These are phyloP conservation scores for Castor canadensis DNA, from an alignment of 2,113 vertebrate genomes.

Conservation along the genomic window DNA sequence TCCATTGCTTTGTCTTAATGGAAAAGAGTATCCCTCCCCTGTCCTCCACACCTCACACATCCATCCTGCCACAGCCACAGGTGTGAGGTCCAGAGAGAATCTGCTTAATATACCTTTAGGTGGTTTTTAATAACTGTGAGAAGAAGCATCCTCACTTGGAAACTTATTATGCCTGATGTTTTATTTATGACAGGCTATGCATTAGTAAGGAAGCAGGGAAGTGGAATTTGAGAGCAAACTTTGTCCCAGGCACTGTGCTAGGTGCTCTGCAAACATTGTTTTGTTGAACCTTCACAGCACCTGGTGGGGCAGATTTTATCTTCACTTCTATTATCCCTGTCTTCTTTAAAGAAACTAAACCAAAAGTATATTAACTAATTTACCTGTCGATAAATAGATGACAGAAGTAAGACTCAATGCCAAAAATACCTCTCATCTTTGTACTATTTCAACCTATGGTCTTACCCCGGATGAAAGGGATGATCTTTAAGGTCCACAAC, in stretches of 20 bases:
- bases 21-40: neutral
- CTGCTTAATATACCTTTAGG: neutral
- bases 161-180: too few species aligned
- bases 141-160: neutral
- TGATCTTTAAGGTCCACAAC: neutral
- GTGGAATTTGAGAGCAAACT: too few species aligned
- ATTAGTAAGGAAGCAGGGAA: neutral
- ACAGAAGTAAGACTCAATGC: neutral
- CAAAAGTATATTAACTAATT: neutral
- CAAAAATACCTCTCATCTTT: neutral
- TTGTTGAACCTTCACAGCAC: neutral
- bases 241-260: neutral
- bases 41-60: rapidly evolving
- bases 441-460: neutral
- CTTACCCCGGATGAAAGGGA: neutral
- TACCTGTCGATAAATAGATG: neutral
- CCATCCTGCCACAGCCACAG: rapidly evolving
- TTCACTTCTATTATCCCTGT: neutral
- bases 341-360: neutral
- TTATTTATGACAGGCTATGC: neutral
- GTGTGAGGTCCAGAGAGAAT: neutral
- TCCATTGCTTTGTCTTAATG: too few species aligned
- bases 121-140: too few species aligned
- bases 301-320: neutral
- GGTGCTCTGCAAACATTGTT: neutral